Conservation (phyloP, 37 sponge, comb jelly and placozoan species). For the Bolinopsis microptera region DNA sequence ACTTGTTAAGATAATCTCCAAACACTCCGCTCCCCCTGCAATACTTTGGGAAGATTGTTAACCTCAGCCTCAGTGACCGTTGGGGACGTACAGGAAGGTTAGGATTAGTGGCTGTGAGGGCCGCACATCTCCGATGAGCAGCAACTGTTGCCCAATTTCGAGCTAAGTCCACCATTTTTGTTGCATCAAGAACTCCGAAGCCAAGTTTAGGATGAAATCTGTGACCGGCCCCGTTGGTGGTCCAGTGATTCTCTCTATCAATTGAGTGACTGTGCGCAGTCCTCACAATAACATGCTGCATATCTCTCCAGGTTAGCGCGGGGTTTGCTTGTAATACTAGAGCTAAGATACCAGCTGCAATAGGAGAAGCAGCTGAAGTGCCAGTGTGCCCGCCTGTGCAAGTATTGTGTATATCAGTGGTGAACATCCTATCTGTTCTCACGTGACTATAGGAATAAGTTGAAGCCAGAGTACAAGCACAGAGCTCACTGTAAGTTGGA, state of each 20-base stretch:
- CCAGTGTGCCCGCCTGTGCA: conserved; percentile 43
- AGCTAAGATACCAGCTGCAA: conserved; percentile 35
- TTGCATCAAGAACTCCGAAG: conserved; percentile 39
- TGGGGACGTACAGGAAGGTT: neutral
- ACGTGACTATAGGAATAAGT: conserved; percentile 18
- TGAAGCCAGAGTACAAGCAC: conserved; percentile 48
- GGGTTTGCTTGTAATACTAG: conserved; percentile 51
- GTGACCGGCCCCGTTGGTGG: conserved; percentile 73
- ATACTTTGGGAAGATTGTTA: neutral
- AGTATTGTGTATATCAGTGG: conserved; percentile 1
- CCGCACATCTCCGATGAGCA: neutral
- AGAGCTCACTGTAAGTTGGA: conserved; percentile 57
- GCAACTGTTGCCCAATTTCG: neutral
- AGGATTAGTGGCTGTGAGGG: neutral
- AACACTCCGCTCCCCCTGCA: neutral
- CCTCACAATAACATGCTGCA: conserved; percentile 76
- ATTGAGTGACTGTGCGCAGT: conserved; percentile 70
- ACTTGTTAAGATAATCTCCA: conserved; percentile 2
- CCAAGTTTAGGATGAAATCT: conserved; percentile 41
- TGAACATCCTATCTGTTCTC: neutral
- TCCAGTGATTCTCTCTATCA: conserved; percentile 69
- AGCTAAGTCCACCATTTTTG: neutral
- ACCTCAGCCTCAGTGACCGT: neutral
- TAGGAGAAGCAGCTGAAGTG: conserved; percentile 27
- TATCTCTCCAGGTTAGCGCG: conserved; percentile 82